Evolutionary conservation across 1,140 invertebrate genomes (phyloP).

Genomic region (Tribolium madens): DNA sequence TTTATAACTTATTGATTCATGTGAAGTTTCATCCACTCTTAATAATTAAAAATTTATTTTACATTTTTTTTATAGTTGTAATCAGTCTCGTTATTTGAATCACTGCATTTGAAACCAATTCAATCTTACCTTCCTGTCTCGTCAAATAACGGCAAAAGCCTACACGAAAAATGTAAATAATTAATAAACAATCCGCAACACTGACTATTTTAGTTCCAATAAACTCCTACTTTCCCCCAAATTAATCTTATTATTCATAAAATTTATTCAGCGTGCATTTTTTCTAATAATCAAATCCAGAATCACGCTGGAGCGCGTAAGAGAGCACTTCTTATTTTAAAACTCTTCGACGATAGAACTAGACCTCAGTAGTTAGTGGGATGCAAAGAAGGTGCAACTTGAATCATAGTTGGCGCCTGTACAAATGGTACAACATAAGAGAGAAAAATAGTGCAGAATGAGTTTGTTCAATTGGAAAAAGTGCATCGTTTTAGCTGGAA

Average conservation of each 20-base stretch:
- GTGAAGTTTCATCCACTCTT: too few relatives aligned
- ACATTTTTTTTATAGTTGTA: too few relatives aligned
- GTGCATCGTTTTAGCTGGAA: neutral
- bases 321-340: conserved; percentile 1
- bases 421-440: neutral
- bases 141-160: neutral
- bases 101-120: neutral
- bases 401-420: neutral
- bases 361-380: conserved; percentile 35
- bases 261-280: neutral
- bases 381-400: conserved; percentile 25
- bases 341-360: conserved; percentile 12
- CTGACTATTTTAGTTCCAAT: neutral
- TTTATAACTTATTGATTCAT: too few relatives aligned
- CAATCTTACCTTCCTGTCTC: neutral
- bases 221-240: neutral
- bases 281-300: neutral
- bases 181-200: neutral
- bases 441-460: conserved; percentile 10
- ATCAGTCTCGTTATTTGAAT: too few relatives aligned
- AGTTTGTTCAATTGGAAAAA: neutral
- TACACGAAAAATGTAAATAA: conserved; percentile 15
- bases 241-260: neutral
- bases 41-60: too few relatives aligned
- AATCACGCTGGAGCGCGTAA: neutral